Evolutionary conservation across 1,140 invertebrate genomes (phyloP).

Genomic region (Phocides pigmalion): DNA sequence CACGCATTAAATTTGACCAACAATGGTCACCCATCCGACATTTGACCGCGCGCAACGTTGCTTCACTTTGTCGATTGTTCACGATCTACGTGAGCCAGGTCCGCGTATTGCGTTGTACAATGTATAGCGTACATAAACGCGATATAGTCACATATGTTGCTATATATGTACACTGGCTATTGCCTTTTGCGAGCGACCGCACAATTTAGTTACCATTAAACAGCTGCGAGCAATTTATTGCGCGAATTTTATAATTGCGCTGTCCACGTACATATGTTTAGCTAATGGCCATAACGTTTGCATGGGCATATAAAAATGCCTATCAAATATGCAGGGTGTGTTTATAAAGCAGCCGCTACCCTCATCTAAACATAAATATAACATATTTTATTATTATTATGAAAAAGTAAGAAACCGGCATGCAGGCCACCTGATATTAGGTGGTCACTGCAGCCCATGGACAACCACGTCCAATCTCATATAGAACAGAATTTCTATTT

Average conservation of each 20-base stretch:
- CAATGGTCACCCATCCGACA: too few relatives aligned
- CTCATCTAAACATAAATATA: neutral
- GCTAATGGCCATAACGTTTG: constrained; percentile 28
- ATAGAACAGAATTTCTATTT: too few relatives aligned
- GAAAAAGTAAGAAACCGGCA: too few relatives aligned
- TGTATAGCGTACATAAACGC: neutral
- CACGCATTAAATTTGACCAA: too few relatives aligned
- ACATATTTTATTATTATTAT: too few relatives aligned
- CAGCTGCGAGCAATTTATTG: constrained; percentile 33
- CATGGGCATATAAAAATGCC: constrained; percentile 17
- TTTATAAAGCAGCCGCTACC: neutral
- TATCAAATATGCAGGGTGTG: constrained; percentile 3
- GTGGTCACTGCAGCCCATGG: too few relatives aligned
- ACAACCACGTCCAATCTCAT: too few relatives aligned
- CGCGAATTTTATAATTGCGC: constrained; percentile 31
- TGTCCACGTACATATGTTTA: constrained; percentile 30
- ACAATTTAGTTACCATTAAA: constrained; percentile 36
- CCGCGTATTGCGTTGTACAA: too few relatives aligned
- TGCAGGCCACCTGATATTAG: too few relatives aligned
- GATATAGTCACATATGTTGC: neutral
- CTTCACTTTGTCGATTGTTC: too few relatives aligned
- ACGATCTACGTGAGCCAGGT: too few relatives aligned
- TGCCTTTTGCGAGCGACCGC: constrained; percentile 29
- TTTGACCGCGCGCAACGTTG: too few relatives aligned
- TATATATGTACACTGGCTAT: constrained; percentile 14